Base-by-base conservation (phyloP, 2,113 vertebrate genomes). In the Lagopus leucura region DNA sequence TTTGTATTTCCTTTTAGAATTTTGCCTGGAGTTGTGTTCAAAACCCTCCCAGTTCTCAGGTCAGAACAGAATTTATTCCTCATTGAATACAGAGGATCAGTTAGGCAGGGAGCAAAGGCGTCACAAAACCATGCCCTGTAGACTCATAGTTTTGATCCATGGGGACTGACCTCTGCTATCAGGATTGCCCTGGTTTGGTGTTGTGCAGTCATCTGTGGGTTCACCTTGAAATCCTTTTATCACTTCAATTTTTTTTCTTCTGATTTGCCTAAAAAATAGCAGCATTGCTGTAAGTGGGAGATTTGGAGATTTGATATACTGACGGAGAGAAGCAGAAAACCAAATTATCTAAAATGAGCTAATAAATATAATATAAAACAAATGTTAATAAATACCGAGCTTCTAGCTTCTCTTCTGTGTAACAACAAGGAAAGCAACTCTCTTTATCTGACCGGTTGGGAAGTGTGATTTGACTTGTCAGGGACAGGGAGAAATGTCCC, bases 221-320 rank as follows among this genome's bases (percentile, higher is more conserved):
- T 67, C 12, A 7, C 52, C 58, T 70, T 21, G 25, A 77, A 30
- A 88, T 60, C 42, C 8, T 79, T 83, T 55, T 5, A 22, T 79
- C 38, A 4, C 4, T 80, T 92, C 13, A 15, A 40, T 28, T 63
- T 78, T 76, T 76, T 25, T 70, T 2, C 54, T 63, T 82, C 57
- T 80, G 21, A 38, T 89, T 85, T 88, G 9, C 16, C 10, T 30
- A 28, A 58, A n/a, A 82, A 86, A 61, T 3, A 14, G 57, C 4
- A 36, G 5, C 0, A 0, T 55, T 0, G 0, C 30, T 38, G 38
- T 38, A 28, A n/a, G 21, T 50, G n/a, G 38, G 28, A 55, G 76
- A 77, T 43, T 45, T 4, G 34, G 52, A 25, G 8, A 82, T 13
- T 42, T 10, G 43, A 45, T 24, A 4, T 8, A 47, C 6, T n/a